phyloP scores from a whole-genome alignment of 1,140 invertebrate genomes.

The Sogatella furcifera region DNA sequence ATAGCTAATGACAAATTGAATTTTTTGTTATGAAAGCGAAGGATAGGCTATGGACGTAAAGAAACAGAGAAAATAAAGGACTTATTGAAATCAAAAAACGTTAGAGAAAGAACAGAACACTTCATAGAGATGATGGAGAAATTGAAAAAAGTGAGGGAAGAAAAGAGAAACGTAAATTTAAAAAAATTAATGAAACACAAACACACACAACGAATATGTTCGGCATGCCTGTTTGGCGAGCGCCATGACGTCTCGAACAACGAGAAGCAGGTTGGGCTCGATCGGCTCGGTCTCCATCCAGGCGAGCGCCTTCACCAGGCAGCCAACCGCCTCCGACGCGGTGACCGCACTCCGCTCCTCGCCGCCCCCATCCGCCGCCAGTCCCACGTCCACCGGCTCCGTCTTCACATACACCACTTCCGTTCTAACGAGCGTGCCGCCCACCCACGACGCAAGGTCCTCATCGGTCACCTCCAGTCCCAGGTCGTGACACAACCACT shows the following conservation, averaged over 20 bases:
- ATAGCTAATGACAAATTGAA: too few species aligned
- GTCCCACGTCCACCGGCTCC: slow-evolving; percentile 21
- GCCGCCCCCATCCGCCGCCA: slow-evolving; percentile 7
- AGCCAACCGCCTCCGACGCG: slow-evolving; percentile 33
- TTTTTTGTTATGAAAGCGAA: too few species aligned
- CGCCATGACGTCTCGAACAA: slow-evolving; percentile 35
- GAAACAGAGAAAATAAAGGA: not conserved
- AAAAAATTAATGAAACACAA: too few species aligned
- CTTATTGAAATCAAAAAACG: too few species aligned
- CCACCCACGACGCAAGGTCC: slow-evolving; percentile 33
- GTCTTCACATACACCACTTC: slow-evolving; percentile 16
- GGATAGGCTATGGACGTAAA: too few species aligned
- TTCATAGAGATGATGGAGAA: too few species aligned
- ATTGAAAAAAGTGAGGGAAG: too few species aligned
- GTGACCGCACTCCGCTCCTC: slow-evolving; percentile 26
- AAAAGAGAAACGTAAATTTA: too few species aligned
- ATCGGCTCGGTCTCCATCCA: slow-evolving; percentile 44
- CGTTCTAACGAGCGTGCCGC: slow-evolving; percentile 18
- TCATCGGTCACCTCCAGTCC: slow-evolving; percentile 35
- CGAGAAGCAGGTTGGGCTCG: slow-evolving; percentile 38
- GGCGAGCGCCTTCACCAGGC: slow-evolving; percentile 35
- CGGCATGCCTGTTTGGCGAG: slow-evolving; percentile 30
- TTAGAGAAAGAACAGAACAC: too few species aligned
- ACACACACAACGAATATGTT: too few species aligned
- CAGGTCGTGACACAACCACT: slow-evolving; percentile 32